Conservation (phyloP, 2,888 invertebrate genomes). For the Cloeon dipterum region DNA sequence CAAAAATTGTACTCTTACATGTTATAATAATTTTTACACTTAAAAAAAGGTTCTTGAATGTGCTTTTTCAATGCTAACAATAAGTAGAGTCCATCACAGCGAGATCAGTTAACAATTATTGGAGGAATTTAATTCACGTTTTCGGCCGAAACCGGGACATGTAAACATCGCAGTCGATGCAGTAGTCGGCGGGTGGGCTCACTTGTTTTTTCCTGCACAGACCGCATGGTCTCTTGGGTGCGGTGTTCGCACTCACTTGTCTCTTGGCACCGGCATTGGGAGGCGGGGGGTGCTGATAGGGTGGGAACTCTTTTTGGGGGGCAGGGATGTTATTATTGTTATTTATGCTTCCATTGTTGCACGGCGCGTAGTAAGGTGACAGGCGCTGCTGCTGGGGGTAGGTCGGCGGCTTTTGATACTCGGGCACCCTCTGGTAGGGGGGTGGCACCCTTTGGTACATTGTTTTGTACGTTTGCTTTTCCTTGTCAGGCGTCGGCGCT, state of each 20-base stretch:
- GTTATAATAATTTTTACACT: neutral
- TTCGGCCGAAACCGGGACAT: conserved; percentile 62
- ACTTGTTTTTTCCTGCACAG: conserved; percentile 71
- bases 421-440: conserved; percentile 19
- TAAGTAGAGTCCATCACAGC: neutral
- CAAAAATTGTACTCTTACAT: neutral
- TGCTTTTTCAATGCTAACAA: too few relatives aligned
- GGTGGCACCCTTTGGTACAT: neutral
- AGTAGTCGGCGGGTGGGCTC: conserved; percentile 54
- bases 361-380: neutral
- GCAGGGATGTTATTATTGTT: too few relatives aligned
- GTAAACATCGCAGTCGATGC: conserved; percentile 79
- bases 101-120: neutral
- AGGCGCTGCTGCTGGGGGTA: conserved; percentile 3
- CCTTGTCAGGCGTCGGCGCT: too few relatives aligned
- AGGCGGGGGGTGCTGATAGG: conserved; percentile 38
- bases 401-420: conserved; percentile 5
- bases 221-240: conserved; percentile 38
- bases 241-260: neutral
- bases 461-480: too few relatives aligned
- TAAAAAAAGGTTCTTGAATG: neutral
- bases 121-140: conserved; percentile 12
- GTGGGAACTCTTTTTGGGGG: conserved; percentile 15
- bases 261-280: conserved; percentile 18
- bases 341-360: too few relatives aligned